These are phyloP conservation scores for Leucophenga varia DNA, from an alignment of 1,140 invertebrate genomes.

Conservation along the genomic window DNA sequence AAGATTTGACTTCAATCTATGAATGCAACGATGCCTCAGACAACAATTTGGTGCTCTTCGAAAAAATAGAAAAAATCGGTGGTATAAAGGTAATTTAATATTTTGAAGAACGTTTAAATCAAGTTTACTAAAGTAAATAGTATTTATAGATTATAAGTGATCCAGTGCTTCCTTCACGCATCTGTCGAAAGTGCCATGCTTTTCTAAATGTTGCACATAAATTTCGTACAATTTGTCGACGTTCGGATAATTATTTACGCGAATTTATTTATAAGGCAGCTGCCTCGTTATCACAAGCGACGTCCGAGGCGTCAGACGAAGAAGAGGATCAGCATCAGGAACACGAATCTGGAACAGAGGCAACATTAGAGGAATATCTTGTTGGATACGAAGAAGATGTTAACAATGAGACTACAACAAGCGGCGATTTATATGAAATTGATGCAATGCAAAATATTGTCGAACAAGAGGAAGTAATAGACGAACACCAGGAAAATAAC, in stretches of 20 bases:
- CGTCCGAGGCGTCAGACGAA: neutral
- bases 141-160: slow-evolving; percentile 29
- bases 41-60: slow-evolving; percentile 19
- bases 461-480: too few relatives aligned
- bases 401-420: neutral
- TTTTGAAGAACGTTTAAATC: too few relatives aligned
- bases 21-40: slow-evolving; percentile 22
- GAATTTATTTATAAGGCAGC: slow-evolving; percentile 34
- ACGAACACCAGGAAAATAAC: neutral
- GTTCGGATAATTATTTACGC: slow-evolving; percentile 38
- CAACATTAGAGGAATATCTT: too few relatives aligned
- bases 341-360: neutral
- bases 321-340: neutral
- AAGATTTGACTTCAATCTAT: slow-evolving; percentile 44
- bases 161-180: slow-evolving; percentile 25
- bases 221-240: slow-evolving; percentile 44
- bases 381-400: neutral
- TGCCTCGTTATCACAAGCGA: neutral
- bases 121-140: neutral
- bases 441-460: neutral
- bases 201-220: slow-evolving; percentile 40
- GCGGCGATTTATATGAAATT: too few relatives aligned
- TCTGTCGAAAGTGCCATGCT: slow-evolving; percentile 38
- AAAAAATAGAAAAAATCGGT: slow-evolving; percentile 46
- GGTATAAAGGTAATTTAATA: slow-evolving; percentile 30